phyloP scores from a whole-genome alignment of 2,113 vertebrate species.

The Microtus oregoni region DNA sequence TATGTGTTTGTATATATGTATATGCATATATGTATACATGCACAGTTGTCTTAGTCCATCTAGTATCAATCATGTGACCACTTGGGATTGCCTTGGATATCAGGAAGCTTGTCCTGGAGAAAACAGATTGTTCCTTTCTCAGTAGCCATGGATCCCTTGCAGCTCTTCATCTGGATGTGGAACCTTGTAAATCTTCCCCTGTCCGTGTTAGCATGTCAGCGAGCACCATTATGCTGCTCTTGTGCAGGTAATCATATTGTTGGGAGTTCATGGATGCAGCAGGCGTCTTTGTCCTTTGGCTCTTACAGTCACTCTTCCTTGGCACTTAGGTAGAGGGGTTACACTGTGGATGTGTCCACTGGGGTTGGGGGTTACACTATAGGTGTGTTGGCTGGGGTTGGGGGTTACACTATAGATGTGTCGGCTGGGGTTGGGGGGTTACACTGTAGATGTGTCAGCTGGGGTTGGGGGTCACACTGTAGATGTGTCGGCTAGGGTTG shows the following conservation, averaged over 20 bases:
- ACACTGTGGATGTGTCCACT: neutral
- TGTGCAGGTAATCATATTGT: neutral
- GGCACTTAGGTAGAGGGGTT: neutral
- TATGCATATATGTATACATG: neutral
- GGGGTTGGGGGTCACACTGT: neutral
- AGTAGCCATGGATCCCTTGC: neutral
- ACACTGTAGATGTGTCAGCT: neutral
- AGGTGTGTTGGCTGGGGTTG: neutral
- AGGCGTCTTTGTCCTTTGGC: neutral
- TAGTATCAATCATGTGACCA: no score
- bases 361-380: no score
- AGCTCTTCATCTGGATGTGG: neutral
- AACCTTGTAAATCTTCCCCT: neutral
- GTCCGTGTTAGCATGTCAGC: neutral
- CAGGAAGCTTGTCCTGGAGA: neutral
- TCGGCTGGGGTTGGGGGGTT: neutral
- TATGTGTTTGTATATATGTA: neutral
- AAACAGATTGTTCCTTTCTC: neutral
- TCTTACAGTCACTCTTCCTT: neutral
- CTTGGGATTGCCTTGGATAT: neutral
- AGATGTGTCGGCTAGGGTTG: neutral
- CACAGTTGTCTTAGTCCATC: neutral
- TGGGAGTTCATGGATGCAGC: neutral
- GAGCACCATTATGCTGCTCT: neutral
- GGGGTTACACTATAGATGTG: neutral